These are phyloP conservation scores for Hofmannophila pseudospretella DNA, from an alignment of 2,888 invertebrate genomes.

Conservation along the genomic window DNA sequence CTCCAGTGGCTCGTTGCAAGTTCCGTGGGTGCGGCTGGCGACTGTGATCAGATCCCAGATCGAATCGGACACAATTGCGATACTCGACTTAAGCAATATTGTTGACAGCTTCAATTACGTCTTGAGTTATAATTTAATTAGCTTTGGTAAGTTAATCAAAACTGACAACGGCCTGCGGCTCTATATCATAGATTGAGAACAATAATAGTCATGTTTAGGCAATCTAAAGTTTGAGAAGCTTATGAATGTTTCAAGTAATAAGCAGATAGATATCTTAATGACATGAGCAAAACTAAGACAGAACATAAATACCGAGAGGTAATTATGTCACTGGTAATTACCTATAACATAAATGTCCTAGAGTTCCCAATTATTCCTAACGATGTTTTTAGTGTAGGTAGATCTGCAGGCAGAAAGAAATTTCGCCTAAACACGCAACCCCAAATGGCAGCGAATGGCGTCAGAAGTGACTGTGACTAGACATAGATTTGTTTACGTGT, in stretches of 20 bases:
- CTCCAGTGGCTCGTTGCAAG: conserved; percentile 27
- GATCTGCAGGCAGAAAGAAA: conserved; percentile 27
- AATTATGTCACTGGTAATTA: no score
- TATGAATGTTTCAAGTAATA: no score
- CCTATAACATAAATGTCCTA: no score
- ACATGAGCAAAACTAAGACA: no score
- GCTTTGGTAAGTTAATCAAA: no score
- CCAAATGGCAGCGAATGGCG: conserved; percentile 7
- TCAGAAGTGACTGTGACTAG: neutral
- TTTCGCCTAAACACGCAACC: conserved; percentile 31
- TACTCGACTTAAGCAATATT: conserved; percentile 8
- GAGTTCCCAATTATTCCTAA: conserved; percentile 14
- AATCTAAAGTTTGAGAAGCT: no score
- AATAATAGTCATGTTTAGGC: no score
- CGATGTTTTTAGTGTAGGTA: conserved; percentile 32
- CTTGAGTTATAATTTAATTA: no score
- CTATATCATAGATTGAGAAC: neutral
- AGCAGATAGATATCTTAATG: no score
- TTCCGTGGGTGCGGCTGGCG: conserved; percentile 28
- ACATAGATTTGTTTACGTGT: neutral
- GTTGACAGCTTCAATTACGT: conserved; percentile 5
- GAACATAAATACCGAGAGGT: no score
- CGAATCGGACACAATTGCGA: conserved; percentile 8
- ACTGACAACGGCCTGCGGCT: neutral
- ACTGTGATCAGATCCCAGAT: conserved; percentile 6